phyloP scores from a whole-genome alignment of 2,113 vertebrate genomes.

The Erpornis zantholeuca region DNA sequence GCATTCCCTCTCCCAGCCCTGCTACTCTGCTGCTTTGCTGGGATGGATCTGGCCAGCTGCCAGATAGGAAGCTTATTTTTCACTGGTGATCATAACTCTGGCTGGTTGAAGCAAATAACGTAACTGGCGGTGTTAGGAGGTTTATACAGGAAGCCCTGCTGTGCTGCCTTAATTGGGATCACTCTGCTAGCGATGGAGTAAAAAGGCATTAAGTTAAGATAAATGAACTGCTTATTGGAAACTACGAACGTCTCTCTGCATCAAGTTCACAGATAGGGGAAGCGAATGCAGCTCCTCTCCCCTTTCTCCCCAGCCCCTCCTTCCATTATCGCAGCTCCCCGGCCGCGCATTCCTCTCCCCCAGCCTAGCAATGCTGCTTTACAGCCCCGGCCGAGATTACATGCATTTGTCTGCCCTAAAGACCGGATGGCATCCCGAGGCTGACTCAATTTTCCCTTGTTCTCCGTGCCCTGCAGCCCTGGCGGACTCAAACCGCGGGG shows the following conservation, averaged over 20 bases:
- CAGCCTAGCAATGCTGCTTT: conserved; percentile 26
- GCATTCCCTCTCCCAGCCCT: conserved; percentile 23
- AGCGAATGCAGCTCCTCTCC: not conserved
- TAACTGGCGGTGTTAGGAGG: conserved; percentile 5
- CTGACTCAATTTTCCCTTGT: not conserved
- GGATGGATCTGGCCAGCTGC: conserved; percentile 55
- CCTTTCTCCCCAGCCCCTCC: not conserved
- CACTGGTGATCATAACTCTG: conserved; percentile 63
- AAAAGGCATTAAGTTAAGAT: conserved; percentile 68
- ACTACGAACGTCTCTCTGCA: not conserved
- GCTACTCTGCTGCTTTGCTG: conserved; percentile 17
- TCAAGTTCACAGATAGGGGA: not conserved
- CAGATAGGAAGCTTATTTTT: conserved; percentile 67
- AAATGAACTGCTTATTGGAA: conserved; percentile 60
- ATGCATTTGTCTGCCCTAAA: conserved; percentile 3
- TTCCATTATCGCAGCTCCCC: not conserved
- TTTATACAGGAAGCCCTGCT: conserved; percentile 52
- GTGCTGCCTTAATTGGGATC: conserved; percentile 64
- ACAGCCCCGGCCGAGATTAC: not conserved
- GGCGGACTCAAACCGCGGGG: not conserved
- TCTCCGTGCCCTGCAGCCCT: not conserved
- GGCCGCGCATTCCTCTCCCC: not conserved
- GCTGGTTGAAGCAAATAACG: conserved; percentile 49
- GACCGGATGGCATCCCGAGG: conserved; percentile 25
- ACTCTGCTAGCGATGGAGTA: conserved; percentile 41